Evolutionary conservation across 2,797 vertebrate genomes (phyloP), one percentile per base, ranked within the genome.

Genomic region (Taeniopygia guttata): DNA sequence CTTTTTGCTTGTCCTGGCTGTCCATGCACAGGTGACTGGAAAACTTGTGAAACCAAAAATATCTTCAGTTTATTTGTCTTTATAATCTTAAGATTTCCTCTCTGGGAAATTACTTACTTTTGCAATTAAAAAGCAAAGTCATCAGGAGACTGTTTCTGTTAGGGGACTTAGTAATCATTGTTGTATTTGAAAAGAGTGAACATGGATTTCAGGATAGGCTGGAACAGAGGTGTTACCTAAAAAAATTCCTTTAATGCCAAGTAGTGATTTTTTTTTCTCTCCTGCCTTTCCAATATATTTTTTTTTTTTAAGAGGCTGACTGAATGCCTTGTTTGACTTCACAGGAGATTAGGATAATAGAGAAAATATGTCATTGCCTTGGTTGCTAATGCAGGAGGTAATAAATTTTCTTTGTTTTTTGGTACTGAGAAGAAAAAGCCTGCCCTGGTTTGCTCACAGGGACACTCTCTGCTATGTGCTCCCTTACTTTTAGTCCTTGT

Each of bases 131-230:
- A 52, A 29, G 45, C 12, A 8, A 15, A 83, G 75, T 87, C 38
- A 55, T 32, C 95, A 62, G 95, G 62, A 86, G 18, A 9, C 25
- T 69, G 7, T 54, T 95, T 89, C 21, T 69, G 90, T 93, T 84
- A n/a, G 78, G 73, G 42, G 58, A 38, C 43, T 96, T 84, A 91
- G 77, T 78, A 94, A 94, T 93, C 75, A 95, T 92, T 95, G 75
- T 90, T 86, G 74, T 85, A 59, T 69, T 38, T 88, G 51, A 87
- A 79, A 91, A 88, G 58, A 89, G 68, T 54, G 26, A 68, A 45
- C 55, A 83, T 90, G 92, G 84, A 82, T 94, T 85, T 86, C 60
- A 69, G 67, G 77, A 38, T 49, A 86, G 81, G 25, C 82, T 89
- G 40, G 40, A 40, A 14, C 2, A 6, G 89, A 95, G 82, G 38